Evolutionary conservation across 2,888 invertebrate genomes (phyloP), one percentile per base, ranked within the genome.

Genomic region (Amphipoea oculea): DNA sequence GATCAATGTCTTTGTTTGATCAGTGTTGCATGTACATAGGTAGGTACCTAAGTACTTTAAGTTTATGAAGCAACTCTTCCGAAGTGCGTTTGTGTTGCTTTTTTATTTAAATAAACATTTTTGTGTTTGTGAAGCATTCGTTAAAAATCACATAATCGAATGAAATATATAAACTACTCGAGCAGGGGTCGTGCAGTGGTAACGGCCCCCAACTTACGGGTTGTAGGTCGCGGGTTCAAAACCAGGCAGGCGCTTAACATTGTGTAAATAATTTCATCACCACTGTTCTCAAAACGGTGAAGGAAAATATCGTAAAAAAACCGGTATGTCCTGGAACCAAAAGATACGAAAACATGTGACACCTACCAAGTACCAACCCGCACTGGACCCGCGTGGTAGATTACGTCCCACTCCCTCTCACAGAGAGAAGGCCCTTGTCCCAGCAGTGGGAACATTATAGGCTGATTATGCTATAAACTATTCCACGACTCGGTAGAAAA

Each of bases 1-100:
- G 54, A 70, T 36, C 62, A 78, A 79, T 77, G 88, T 79, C 80
- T 88, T 88, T 81, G 80, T 86, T 88, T 85, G 73, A 72, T 72
- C 69, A 86, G 75, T 54, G n/a, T 20, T 63, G n/a, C 45, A 42
- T 17, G 54, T 9, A 29, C 0, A 5, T 60, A 36, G 48, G 9
- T 36, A 79, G 1, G n/a, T 78, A n/a, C n/a, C n/a, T n/a, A 14
- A n/a, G 57, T 29, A 51, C 29, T 45, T 48, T n/a, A 36, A n/a
- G 51, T 36, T 51, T 42, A 45, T n/a, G 14, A 36, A 29, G 45
- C 29, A 54, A 23, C 14, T 17, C 14, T 54, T 42, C 0, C 0
- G 14, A n/a, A 36, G 12, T 2, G 17, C 2, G 3, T 12, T 45
- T 14, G 29, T 57, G 36, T 23, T 36, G 9, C 11, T 23, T 65